Percentiles rank a stretch among this genome's conserved stretches.
These are phyloP conservation scores for Drosophila kurseongensis DNA, from an alignment of 1,140 invertebrate species.

Conservation along the genomic window DNA sequence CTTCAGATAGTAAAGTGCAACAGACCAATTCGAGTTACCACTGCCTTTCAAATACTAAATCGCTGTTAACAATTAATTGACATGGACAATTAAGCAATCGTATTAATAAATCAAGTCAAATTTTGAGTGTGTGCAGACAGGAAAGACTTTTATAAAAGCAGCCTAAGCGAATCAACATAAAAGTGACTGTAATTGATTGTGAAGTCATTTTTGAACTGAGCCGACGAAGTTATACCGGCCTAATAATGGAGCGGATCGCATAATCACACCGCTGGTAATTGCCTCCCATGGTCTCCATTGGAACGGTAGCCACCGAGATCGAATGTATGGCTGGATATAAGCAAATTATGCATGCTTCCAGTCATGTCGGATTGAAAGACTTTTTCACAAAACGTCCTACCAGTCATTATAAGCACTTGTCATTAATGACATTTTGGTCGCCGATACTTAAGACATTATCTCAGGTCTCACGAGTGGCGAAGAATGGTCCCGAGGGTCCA, in stretches of 20 bases:
- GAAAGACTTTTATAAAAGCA: conserved; percentile 20
- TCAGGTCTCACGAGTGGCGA: not conserved
- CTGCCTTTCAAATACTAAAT: not conserved
- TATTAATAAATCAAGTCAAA: conserved; percentile 1
- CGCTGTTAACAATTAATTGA: not conserved
- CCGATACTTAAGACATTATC: conserved; percentile 74
- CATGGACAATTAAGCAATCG: not conserved
- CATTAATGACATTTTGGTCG: conserved; percentile 79
- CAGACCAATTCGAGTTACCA: too few relatives aligned
- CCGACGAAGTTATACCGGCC: conserved; percentile 17
- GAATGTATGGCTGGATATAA: not conserved
- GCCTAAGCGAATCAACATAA: conserved; percentile 35
- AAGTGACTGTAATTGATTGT: conserved; percentile 52
- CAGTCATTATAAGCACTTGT: conserved; percentile 79
- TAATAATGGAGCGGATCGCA: conserved; percentile 26
- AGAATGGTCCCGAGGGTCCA: not conserved
- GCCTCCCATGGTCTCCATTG: conserved; percentile 43
- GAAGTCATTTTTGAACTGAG: conserved; percentile 43
- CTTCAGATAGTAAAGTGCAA: too few relatives aligned
- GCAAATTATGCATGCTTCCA: conserved; percentile 67
- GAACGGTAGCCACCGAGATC: conserved; percentile 22
- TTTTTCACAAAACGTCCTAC: conserved; percentile 51
- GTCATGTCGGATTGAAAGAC: conserved; percentile 36
- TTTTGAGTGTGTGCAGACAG: conserved; percentile 16
- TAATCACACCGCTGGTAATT: conserved; percentile 48